Conservation (phyloP, 2,888 invertebrate genomes). For the Agrotis puta region DNA sequence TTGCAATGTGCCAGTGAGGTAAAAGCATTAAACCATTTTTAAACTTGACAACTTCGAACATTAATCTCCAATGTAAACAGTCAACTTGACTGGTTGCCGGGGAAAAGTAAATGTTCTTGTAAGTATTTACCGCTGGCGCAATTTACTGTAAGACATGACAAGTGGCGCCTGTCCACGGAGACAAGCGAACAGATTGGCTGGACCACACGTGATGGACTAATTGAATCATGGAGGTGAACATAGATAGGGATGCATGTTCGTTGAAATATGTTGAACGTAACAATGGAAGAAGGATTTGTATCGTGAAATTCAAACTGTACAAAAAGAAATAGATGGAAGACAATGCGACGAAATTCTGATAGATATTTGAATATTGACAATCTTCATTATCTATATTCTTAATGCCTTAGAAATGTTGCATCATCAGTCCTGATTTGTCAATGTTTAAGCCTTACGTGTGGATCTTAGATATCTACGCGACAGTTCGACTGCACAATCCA, state of each 20-base stretch:
- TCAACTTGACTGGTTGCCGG: constrained; percentile 10
- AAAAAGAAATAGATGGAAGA: neutral
- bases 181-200: constrained; percentile 57
- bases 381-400: too few species aligned
- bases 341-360: neutral
- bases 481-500: constrained; percentile 25
- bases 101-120: constrained; percentile 43
- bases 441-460: constrained; percentile 6
- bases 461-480: constrained; percentile 12
- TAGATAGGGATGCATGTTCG: constrained; percentile 20
- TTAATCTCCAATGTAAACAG: constrained; percentile 14
- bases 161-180: constrained; percentile 67
- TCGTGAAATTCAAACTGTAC: neutral
- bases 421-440: constrained; percentile 9
- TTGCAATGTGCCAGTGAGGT: too few species aligned
- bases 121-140: constrained; percentile 50
- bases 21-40: neutral
- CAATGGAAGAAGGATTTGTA: neutral
- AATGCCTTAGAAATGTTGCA: constrained; percentile 7
- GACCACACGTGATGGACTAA: constrained; percentile 38
- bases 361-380: neutral
- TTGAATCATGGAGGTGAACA: constrained; percentile 23
- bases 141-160: constrained; percentile 67
- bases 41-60: neutral
- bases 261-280: neutral